Evolutionary conservation across 2,888 invertebrate genomes (phyloP), one percentile per base, ranked within the genome.

Genomic region (Melieria crassipennis): DNA sequence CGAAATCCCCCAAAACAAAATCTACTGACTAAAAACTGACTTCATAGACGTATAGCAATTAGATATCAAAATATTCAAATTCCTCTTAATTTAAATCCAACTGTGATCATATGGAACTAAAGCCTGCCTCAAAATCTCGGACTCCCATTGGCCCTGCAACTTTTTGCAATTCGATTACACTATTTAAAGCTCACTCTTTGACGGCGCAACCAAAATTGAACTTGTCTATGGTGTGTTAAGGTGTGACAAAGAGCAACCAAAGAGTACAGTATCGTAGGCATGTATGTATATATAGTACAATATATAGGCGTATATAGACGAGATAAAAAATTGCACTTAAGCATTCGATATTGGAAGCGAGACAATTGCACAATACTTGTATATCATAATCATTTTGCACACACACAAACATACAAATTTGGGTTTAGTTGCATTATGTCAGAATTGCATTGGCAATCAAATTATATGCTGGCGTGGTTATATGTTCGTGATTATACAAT

Each of bases 401-500:
- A 60, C n/a, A 60, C 61, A 47, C n/a, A 61, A 6, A 9, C 46
- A 45, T 61, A n/a, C 7, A 61, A 7, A 47, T 13, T 13, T 13
- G 13, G 55, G 5, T 55, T 55, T 13, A 55, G n/a, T 10, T 55
- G n/a, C 55, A 55, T 13, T 30, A 30, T 30, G 30, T 63, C 46
- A 13, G 5, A 30, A 4, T 64, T 64, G 10, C 45, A 30, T 10
- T 46, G 16, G 5, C 10, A 16, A 62, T 46, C 46, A 62, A 42
- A n/a, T 57, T 13, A 13, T 43, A 60, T 60, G 58, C 43, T 58
- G 30, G 58, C 48, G 50, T 66, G 43, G 50, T 58, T 66, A 58
- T 16, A 48, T 67, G 16, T 60, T 13, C 9, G 9, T 60, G 43
- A 60, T 67, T 60, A 60, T 60, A 65, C 57, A n/a, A 65, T 65